Base-by-base conservation (phyloP, 2,797 vertebrate species). In the Artibeus lituratus region DNA sequence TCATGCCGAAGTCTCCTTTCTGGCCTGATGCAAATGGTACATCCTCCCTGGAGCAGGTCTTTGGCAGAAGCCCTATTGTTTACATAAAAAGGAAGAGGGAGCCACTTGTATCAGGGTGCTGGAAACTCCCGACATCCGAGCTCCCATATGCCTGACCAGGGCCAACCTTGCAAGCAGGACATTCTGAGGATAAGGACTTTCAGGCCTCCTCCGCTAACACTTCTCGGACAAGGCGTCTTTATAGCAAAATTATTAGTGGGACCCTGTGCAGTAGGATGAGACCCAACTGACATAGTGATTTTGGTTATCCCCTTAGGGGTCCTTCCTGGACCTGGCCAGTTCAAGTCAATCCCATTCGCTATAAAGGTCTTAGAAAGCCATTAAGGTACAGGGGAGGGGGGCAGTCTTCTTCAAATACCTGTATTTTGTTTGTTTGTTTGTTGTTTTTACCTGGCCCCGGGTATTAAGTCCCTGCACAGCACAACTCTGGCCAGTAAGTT, bases 401-500 rank as follows among this genome's bases (percentile, higher is more conserved):
- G 14, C 8, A 9, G 29, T 32, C 12, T 44, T 69, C 49, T 1
- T 90, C 49, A 39, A 6, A 14, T 24, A 59, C 24, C 74, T 72
- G 42, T 49, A n/a, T 70, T 49, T 3, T 49, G 49, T 83, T 10
- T 77, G 37, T 49, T 9, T 42, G 39, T 83, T 10, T 77, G 37
- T 49, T 70, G 21, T 39, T 37, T 44, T 59, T 11, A 59, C 65
- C 16, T 80, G 42, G 19, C 26, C 39, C 24, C 14, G 15, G n/a
- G 24, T 35, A 16, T 47, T 24, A 2, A 0, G n/a, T 81, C 35
- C n/a, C 0, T 9, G 0, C 21, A 42, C 7, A 24, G 51, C 19
- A 11, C 26, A n/a, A 5, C 91, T 59, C 55, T 53, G 73, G 83
- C 35, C 44, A 51, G 44, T 12, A 26, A 22, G 22, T 55, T 35